phyloP scores from a whole-genome alignment of 2,113 vertebrate genomes.

The Apaloderma vittatum region DNA sequence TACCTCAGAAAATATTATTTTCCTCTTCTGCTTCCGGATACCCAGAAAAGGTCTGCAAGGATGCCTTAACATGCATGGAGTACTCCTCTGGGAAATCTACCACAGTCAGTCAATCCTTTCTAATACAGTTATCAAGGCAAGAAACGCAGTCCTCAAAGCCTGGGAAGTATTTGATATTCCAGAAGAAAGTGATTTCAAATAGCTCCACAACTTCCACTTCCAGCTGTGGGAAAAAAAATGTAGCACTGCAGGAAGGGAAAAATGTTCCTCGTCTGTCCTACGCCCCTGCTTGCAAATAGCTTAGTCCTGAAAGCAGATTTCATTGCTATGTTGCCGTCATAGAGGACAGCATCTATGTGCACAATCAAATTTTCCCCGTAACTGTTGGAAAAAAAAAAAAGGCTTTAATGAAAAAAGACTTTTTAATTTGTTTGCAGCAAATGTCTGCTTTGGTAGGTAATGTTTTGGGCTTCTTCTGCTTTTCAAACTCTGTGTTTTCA shows the following conservation, averaged over 20 bases:
- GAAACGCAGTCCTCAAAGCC: neutral
- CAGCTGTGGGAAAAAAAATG: rapidly evolving
- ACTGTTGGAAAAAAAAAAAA: neutral
- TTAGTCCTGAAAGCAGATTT: constrained; percentile 8
- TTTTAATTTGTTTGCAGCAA: neutral
- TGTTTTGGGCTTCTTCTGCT: neutral
- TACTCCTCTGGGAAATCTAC: neutral
- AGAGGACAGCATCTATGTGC: neutral
- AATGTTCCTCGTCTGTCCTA: neutral
- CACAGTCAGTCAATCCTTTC: neutral
- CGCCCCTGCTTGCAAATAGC: neutral
- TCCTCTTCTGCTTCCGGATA: neutral
- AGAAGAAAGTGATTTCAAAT: neutral
- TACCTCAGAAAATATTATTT: neutral
- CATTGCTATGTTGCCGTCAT: neutral
- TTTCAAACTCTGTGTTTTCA: neutral
- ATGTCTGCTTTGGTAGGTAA: neutral
- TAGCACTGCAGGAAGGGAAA: neutral
- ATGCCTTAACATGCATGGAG: neutral
- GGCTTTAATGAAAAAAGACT: neutral
- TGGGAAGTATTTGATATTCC: neutral
- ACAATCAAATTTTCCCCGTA: neutral
- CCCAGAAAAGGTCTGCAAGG: neutral
- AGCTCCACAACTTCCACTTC: neutral
- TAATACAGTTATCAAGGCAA: neutral